Conservation (phyloP, 2,797 vertebrate species). For the Danio tinwini region DNA sequence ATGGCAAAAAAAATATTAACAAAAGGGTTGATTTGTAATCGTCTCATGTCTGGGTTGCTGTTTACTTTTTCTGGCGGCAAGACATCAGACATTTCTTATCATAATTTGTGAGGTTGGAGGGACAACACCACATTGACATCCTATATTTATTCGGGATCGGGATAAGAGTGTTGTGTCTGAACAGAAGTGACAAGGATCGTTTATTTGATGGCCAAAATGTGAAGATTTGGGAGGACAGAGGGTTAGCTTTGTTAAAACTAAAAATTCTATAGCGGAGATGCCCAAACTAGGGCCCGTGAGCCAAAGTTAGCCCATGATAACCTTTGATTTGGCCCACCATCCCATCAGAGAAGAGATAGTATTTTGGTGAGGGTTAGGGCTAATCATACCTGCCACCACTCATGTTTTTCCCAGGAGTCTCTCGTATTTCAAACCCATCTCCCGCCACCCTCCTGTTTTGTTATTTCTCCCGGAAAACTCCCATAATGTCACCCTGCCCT, state of each 20-base stretch:
- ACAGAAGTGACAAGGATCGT: not conserved
- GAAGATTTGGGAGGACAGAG: not conserved
- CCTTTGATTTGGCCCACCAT: too few relatives aligned
- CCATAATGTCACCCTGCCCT: too few relatives aligned
- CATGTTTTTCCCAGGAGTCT: too few relatives aligned
- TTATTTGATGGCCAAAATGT: not conserved
- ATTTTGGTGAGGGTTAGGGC: too few relatives aligned
- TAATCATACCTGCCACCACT: too few relatives aligned
- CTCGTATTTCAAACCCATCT: too few relatives aligned
- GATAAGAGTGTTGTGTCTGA: conserved; percentile 3
- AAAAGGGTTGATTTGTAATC: conserved; percentile 21
- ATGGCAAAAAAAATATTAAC: conserved; percentile 24
- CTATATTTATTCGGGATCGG: not conserved
- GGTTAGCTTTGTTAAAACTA: not conserved
- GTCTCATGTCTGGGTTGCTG: not conserved
- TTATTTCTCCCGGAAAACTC: too few relatives aligned
- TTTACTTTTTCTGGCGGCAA: conserved; percentile 10
- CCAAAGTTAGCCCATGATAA: too few relatives aligned
- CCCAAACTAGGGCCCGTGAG: too few relatives aligned
- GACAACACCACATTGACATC: not conserved
- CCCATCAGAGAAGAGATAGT: too few relatives aligned
- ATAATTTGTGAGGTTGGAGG: not conserved
- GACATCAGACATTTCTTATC: conserved; percentile 7
- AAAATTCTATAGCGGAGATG: not conserved
- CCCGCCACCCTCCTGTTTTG: too few relatives aligned